These are phyloP conservation scores for Hypercompe scribonia DNA, from an alignment of 2,888 invertebrate species.

Conservation along the genomic window DNA sequence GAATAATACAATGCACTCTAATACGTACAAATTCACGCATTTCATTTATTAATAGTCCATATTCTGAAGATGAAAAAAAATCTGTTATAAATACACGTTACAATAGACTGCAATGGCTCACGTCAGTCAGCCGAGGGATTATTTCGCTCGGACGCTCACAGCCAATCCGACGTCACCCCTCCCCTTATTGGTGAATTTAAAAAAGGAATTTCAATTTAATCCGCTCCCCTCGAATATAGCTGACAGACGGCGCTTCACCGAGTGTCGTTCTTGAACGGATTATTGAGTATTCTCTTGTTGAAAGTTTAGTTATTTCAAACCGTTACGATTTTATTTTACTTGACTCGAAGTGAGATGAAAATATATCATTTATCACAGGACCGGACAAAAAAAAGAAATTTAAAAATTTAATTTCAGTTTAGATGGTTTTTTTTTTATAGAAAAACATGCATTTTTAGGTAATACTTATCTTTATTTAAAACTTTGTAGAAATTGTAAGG, in stretches of 20 bases:
- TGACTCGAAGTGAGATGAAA: neutral
- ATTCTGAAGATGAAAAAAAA: neutral
- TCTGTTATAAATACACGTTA: conserved; percentile 15
- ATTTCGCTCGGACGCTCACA: conserved; percentile 76
- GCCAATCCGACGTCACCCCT: conserved; percentile 81
- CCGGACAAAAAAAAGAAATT: neutral
- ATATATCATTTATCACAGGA: neutral
- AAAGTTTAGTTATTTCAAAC: conserved; percentile 35
- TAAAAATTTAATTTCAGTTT: no score
- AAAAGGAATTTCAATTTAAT: conserved; percentile 84
- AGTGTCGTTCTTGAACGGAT: conserved; percentile 50
- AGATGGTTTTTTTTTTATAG: no score
- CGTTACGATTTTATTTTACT: conserved; percentile 2
- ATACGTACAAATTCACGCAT: neutral
- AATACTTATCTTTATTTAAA: no score
- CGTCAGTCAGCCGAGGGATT: conserved; percentile 77
- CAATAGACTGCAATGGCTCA: conserved; percentile 58
- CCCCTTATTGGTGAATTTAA: conserved; percentile 84
- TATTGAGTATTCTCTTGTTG: conserved; percentile 57
- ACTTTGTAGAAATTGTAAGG: no score
- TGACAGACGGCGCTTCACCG: conserved; percentile 66
- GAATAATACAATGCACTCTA: neutral
- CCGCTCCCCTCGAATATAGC: conserved; percentile 76
- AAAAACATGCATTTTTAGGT: no score
- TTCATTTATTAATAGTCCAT: conserved; percentile 2